Evolutionary conservation across 2,113 vertebrate genomes (phyloP), one percentile per base, ranked within the genome.

Genomic region (Sigmodon hispidus): DNA sequence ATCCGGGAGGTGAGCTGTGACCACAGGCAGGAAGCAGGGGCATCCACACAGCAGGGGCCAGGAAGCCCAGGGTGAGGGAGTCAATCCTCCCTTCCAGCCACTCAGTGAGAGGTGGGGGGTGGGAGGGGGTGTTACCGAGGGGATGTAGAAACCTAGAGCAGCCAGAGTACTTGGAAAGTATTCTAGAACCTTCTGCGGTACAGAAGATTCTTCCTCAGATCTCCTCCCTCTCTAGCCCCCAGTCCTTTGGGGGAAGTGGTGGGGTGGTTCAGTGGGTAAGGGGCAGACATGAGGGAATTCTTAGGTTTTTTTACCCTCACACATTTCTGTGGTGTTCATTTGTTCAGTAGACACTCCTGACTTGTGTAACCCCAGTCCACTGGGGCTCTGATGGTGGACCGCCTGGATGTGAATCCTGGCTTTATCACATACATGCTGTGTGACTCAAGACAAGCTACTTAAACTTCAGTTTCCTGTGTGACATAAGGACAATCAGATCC

Each of bases 31-130:
- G 26, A 57, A 34, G 48, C 21, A 11, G 26, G 52, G 29, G 24
- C 73, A 13, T 63, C 17, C 65, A 34, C 24, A 29, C 16, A 61
- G 79, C 13, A 6, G 52, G 91, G 0, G 26, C 40, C 76, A 70
- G 67, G 24, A 13, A 0, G 50, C 24, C 45, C 0, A 0, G 17
- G 1, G 1, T 0, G 4, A 67, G 84, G 81, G 13, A 57, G 6
- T 40, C 4, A 52, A 43, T 15, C 26, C 59, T 10, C 7, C 15
- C 31, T 7, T 0, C 31, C 3, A 5, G 43, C 48, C 11, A 52
- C 83, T 45, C 55, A 45, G 2, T 29, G 79, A 57, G 17, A 72
- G 34, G 3, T 40, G 45, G 29, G 0, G 6, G 26, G 90, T 29
- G 65, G 34, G 3, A 36, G 45, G 29, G 0, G 6, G 26, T 87